Evolutionary conservation across 2,888 invertebrate genomes (phyloP).

Genomic region (Sclerodermus sp.): DNA sequence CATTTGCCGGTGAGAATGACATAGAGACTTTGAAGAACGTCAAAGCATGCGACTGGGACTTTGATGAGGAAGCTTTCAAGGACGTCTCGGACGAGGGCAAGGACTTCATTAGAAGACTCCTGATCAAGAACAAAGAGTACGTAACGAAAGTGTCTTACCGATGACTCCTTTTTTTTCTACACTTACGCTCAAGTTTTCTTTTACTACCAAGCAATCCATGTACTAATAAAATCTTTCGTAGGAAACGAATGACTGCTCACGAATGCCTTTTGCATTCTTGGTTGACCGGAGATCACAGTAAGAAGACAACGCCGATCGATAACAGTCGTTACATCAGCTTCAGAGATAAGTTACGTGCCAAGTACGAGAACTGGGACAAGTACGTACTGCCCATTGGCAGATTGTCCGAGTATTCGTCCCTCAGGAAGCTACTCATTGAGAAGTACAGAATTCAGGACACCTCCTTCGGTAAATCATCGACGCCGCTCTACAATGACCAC

Average conservation of each 20-base stretch:
- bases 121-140: conserved; percentile 91
- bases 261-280: conserved; percentile 95
- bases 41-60: conserved; percentile 98
- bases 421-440: conserved; percentile 92
- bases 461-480: conserved; percentile 88
- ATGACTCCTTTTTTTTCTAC: conserved; percentile 33
- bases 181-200: not conserved
- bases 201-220: conserved; percentile 9
- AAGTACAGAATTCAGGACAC: conserved; percentile 97
- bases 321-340: conserved; percentile 83
- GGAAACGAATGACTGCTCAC: conserved; percentile 96
- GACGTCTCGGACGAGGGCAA: conserved; percentile 95
- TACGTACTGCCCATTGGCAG: conserved; percentile 94
- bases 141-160: no score
- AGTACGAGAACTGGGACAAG: conserved; percentile 79
- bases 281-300: conserved; percentile 85
- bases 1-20: conserved; percentile 98
- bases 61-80: conserved; percentile 93
- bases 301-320: conserved; percentile 76
- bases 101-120: conserved; percentile 93
- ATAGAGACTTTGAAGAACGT: conserved; percentile 98
- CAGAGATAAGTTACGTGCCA: conserved; percentile 82
- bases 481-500: not conserved
- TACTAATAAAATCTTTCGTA: no score
- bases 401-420: conserved; percentile 94